A percentile compares a stretch with the other conserved stretches of the same genome.
These are phyloP conservation scores for Saguinus midas DNA, from an alignment of 2,113 vertebrate species.

Conservation along the genomic window DNA sequence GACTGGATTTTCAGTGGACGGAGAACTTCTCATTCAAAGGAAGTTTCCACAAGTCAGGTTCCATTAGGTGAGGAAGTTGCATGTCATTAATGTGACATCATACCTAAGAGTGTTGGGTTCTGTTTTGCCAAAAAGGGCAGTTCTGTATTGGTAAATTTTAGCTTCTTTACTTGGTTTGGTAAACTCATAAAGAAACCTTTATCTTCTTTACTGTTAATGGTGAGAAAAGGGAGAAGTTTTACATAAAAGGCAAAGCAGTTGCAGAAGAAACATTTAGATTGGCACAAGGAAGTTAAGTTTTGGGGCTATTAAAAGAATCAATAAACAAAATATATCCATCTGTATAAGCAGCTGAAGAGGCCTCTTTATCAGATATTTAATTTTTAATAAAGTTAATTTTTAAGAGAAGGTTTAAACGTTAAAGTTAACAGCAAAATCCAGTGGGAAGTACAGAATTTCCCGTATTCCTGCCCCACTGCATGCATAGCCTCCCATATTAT, in stretches of 20 bases:
- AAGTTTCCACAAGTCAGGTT: not conserved
- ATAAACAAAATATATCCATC: not conserved
- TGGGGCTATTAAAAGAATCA: not conserved
- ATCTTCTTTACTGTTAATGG: not conserved
- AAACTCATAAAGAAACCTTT: not conserved
- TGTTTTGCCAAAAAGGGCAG: not conserved
- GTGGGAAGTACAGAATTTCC: not conserved
- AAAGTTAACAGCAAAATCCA: not conserved
- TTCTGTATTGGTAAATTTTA: not conserved
- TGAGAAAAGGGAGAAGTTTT: constrained; percentile 16
- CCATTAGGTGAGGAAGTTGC: not conserved
- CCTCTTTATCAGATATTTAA: not conserved
- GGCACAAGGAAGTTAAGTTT: not conserved
- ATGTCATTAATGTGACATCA: not conserved
- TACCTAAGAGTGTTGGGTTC: not conserved
- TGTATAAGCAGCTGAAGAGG: not conserved
- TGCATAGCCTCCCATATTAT: not conserved
- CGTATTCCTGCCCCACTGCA: fast-evolving
- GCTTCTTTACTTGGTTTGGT: constrained; percentile 15
- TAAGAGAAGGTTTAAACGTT: not conserved
- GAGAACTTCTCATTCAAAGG: not conserved
- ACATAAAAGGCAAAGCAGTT: not conserved
- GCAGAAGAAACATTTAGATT: not conserved
- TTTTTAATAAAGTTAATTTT: not conserved
- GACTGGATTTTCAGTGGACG: not conserved